Base-by-base conservation (phyloP, 1,140 invertebrate genomes). In the Colletes gigas region DNA sequence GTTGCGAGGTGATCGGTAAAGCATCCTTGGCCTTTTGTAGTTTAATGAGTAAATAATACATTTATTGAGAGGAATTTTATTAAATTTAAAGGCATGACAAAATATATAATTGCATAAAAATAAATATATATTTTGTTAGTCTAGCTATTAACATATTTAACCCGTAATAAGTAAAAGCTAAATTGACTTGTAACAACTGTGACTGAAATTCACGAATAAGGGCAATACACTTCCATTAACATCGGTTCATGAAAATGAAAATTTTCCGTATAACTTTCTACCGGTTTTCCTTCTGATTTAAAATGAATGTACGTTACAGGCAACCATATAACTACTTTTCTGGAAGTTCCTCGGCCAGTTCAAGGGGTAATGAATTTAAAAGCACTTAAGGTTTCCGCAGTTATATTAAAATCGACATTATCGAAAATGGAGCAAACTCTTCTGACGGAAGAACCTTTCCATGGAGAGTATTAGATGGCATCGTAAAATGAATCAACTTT, bases 391-490 rank as follows among this genome's bases (percentile, higher is more conserved):
- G 60, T 19, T 52, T 8, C 5, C 44, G 10, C 30, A 19, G 71
- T 74, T 63, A 52, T 60, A 74, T 63, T 74, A 62, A 74, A 74
- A 63, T 54, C 60, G 70, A 72, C 57, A 62, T 59, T 74, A 44
- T 71, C 39, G 39, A 59, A 71, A 71, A 54, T 72, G 55, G 41
- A 65, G 47, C 47, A 47, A 74, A 74, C 60, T 65, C 39, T 54
- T 65, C 17, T 63, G n/a, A 65, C 21, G 17, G 30, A 8, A 21
- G 30, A 41, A 65, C 47, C 63, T 10, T 65, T 74, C 14, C 72
- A 19, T 21, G 8, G 4, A 15, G n/a, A 6, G 39, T 59, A 44
- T 59, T 14, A 47, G 21, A 8, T 57, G 52, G 4, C n/a, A 14
- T 52, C 14, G 39, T 44, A 21, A 47, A 71, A 59, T 44, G 9